Base-by-base conservation (phyloP, 2,113 vertebrate genomes). In the Corydoras sp. region DNA sequence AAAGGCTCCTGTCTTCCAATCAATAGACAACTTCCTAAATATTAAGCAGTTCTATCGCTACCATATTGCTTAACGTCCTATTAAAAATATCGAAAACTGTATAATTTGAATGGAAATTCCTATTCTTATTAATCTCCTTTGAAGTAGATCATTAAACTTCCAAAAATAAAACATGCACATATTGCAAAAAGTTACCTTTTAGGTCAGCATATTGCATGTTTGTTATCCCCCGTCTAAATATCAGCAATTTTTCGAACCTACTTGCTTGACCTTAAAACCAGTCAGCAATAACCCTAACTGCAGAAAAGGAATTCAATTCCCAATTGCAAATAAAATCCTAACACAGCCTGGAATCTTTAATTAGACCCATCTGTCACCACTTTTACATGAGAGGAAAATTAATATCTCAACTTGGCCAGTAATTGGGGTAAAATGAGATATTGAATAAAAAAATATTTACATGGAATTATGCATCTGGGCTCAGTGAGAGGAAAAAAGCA, bases 381-480 rank as follows among this genome's bases (percentile, higher is more conserved):
- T 63, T 49, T 51, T 68, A 58, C 59, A 56, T 30, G 53, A 68
- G 65, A 69, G 60, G 55, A 14, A 53, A 59, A 58, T n/a, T 31
- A 75, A 66, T 64, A 68, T 55, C 62, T 74, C 58, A 59, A 66
- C 29, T 29, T 73, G 77, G 15, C 62, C 59, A 72, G 59, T 74
- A 76, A 71, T 68, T 65, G 55, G 74, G 51, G 54, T 71, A 73
- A 73, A 74, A 62, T 18, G 18, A 66, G 55, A 49, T 61, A 62
- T 62, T 73, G 58, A 35, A 68, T 67, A 29, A 61, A 73, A 77
- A 71, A 74, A 68, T 74, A 61, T 70, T 64, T 60, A 62, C 70
- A 35, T 59, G 53, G 24, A 64, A 72, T 35, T 30, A 62, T 58
- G 51, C 14, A 35, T 72, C 58, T 68, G 12, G 56, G 59, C 66